Evolutionary conservation across 2,888 invertebrate species (phyloP).

Genomic region (Athetis lepigone): DNA sequence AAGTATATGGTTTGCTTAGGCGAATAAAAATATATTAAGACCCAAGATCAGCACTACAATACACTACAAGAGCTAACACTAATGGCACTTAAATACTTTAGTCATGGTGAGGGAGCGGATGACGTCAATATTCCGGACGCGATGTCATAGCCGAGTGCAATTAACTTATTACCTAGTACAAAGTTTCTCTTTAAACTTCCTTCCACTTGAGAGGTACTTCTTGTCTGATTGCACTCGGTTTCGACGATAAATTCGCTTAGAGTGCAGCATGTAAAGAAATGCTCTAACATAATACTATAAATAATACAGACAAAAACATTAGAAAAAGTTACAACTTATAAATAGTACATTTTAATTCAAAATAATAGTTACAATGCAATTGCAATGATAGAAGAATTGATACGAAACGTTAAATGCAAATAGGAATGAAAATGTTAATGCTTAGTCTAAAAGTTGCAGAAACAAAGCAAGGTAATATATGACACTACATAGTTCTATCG

Average conservation of each 20-base stretch:
- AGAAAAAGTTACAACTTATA: conserved; percentile 50
- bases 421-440: conserved; percentile 76
- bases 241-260: conserved; percentile 41
- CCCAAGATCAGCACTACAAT: conserved; percentile 65
- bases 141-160: conserved; percentile 19
- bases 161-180: background rate
- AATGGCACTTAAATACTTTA: conserved; percentile 78
- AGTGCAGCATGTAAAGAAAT: conserved; percentile 38
- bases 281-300: conserved; percentile 55
- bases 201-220: too few species aligned
- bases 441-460: conserved; percentile 56
- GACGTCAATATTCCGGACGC: conserved; percentile 53
- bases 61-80: conserved; percentile 67
- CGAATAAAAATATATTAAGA: conserved; percentile 55
- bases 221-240: background rate
- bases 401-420: conserved; percentile 74
- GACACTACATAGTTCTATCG: conserved; percentile 49
- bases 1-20: conserved; percentile 28
- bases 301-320: conserved; percentile 45
- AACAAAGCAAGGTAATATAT: conserved; percentile 52
- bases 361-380: conserved; percentile 41
- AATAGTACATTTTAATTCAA: conserved; percentile 47
- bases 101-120: conserved; percentile 48
- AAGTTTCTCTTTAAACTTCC: too few species aligned
- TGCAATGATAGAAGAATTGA: conserved; percentile 51